Base-by-base conservation (phyloP, 2,888 invertebrate genomes). In the Drosophila mimica region DNA sequence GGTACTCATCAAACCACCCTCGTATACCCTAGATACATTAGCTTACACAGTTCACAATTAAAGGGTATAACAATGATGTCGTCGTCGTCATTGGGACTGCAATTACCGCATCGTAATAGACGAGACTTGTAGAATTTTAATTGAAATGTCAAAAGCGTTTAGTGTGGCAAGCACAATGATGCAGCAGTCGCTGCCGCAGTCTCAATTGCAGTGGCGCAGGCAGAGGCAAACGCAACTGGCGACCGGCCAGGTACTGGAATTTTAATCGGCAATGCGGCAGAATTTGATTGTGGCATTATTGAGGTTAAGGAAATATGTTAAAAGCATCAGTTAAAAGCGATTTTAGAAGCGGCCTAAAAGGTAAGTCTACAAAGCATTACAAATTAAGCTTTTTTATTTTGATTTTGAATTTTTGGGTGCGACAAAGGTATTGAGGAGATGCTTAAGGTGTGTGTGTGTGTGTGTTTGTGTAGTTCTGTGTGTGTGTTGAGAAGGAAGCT, bases 121-220 rank as follows among this genome's bases (percentile, higher is more conserved):
- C 74, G 76, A 79, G 81, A 79, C 83, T 84, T 82, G 81, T 79
- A 88, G 89, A 85, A 87, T 87, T 87, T 87, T 87, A 87, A 87
- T 87, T 87, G 86, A 87, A 87, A 87, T 87, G 87, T 87, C 87
- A 87, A 88, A 87, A 87, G 90, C 88, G 88, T 87, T 87, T 87
- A 87, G 88, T 83, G 82, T 64, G 81, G 81, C 67, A 76, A 76
- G 76, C 80, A 60, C 67, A 74, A 66, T 73, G 80, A 62, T 73
- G 85, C 68, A 70, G 85, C 82, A 73, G 76, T 54, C 46, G 62
- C 59, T 67, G 76, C 34, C 52, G 51, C 67, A 54, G 67, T 57
- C 62, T 70, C 72, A 63, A 20, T 30, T 33, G 38, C 25, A 48
- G n/a, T 20, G 15, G 25, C 46, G 25, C 25, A 25, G 25, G 25